phyloP scores from a whole-genome alignment of 1,140 invertebrate species.

The Dinoponera quadriceps region DNA sequence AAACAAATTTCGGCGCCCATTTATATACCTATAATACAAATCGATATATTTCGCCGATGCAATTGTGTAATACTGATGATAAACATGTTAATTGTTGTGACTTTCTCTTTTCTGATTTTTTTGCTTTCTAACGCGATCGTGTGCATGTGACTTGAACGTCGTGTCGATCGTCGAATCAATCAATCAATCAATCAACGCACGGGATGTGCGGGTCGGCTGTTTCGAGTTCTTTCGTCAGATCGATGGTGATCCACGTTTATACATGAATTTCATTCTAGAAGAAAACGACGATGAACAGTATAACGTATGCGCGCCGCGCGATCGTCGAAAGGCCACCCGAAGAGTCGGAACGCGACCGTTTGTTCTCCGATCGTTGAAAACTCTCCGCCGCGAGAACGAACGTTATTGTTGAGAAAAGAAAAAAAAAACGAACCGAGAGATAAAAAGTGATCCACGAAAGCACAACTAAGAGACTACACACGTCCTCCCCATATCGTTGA shows the following conservation, averaged over 20 bases:
- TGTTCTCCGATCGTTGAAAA: slow-evolving; percentile 21
- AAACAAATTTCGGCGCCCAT: slow-evolving; percentile 1
- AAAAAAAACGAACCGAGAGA: too few relatives aligned
- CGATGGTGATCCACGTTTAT: neutral
- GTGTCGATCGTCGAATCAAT: neutral
- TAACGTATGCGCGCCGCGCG: neutral
- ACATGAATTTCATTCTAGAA: neutral
- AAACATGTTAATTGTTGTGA: neutral
- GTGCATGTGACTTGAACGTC: neutral
- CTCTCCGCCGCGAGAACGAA: slow-evolving; percentile 14
- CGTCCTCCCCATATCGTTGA: slow-evolving; percentile 51
- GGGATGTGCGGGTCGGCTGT: neutral
- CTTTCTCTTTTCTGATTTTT: too few relatives aligned
- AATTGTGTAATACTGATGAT: slow-evolving; percentile 15
- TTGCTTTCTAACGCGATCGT: neutral
- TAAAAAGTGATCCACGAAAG: slow-evolving; percentile 39
- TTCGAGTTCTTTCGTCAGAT: slow-evolving; percentile 5
- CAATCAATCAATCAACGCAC: too few relatives aligned
- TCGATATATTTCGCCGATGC: neutral
- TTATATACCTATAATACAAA: slow-evolving; percentile 4
- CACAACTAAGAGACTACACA: slow-evolving; percentile 64
- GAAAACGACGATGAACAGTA: slow-evolving; percentile 22
- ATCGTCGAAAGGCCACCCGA: slow-evolving; percentile 28
- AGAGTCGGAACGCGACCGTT: slow-evolving; percentile 26
- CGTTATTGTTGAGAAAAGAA: slow-evolving; percentile 8